phyloP scores from a whole-genome alignment of 2,797 vertebrate species.

The Hemibagrus guttatus region DNA sequence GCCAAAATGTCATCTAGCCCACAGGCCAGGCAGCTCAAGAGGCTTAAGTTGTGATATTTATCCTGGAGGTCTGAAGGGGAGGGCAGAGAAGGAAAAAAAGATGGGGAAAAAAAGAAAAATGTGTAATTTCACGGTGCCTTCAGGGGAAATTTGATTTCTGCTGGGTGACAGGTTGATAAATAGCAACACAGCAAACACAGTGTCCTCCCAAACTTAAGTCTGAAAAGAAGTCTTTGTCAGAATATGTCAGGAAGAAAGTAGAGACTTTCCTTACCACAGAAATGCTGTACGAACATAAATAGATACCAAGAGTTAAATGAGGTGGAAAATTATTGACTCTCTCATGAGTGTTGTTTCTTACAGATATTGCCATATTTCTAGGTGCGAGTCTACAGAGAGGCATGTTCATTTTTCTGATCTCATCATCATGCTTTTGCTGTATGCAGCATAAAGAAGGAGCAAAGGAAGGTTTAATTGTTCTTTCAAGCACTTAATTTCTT shows the following conservation, averaged over 20 bases:
- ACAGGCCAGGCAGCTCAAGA: constrained; percentile 78
- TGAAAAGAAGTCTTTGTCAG: constrained; percentile 67
- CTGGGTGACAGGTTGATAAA: constrained; percentile 82
- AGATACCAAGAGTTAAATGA: constrained; percentile 21
- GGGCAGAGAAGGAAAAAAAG: constrained; percentile 66
- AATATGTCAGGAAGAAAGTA: constrained; percentile 27
- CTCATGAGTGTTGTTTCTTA: not conserved
- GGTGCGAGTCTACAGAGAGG: not conserved
- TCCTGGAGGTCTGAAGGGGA: constrained; percentile 75
- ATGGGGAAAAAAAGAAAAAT: constrained; percentile 73
- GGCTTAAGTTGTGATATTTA: constrained; percentile 82
- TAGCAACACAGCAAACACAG: constrained; percentile 77
- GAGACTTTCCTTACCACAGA: constrained; percentile 14
- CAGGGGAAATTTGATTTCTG: constrained; percentile 83
- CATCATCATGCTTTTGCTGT: not conserved
- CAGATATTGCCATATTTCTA: not conserved
- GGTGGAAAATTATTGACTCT: constrained; percentile 15
- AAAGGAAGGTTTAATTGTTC: not conserved
- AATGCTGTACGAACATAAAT: constrained; percentile 6
- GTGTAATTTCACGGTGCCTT: constrained; percentile 84
- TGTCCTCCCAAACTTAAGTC: constrained; percentile 71
- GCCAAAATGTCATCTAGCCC: constrained; percentile 80
- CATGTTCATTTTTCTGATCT: not conserved
- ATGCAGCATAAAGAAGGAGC: not conserved
- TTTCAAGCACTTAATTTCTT: not conserved